Base-by-base conservation (phyloP, 2,888 invertebrate genomes). In the Rotaria magnacalcarata region DNA sequence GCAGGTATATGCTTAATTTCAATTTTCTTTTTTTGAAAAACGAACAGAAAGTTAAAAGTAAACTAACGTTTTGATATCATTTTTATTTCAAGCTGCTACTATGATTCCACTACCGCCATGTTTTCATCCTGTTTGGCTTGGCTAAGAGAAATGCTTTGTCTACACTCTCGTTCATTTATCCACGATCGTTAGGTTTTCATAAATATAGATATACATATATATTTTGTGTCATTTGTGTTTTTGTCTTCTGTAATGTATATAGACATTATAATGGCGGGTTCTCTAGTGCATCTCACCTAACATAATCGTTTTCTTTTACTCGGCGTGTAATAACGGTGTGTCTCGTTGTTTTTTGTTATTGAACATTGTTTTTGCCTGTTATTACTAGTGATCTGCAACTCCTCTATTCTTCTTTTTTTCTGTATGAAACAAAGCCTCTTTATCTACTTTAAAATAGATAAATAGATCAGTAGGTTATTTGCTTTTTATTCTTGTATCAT, bases 241-340 rank as follows among this genome's bases (percentile, higher is more conserved):
- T 34, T 41, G 67, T 67, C 34, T 24, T 67, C 19, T 34, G 34
- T 41, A 34, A 27, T 67, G 34, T 67, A 67, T 67, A 67, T 67
- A 67, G 67, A 67, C 34, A 67, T 67, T 67, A 34, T 67, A 67
- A 67, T 34, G 67, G 34, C 67, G 67, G 67, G 34, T 34, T 67
- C 67, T 67, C 34, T 67, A 67, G 67, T 67, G 67, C 67, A 67
- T 67, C 67, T 67, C 67, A 67, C 67, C 34, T 67, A 67, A 67
- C 67, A 67, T 67, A 19, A 67, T 34, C 34, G 34, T 67, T 67
- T 67, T 16, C 34, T 67, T 67, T 67, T 34, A 27, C 27, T 60
- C 34, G 67, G 34, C 34, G 67, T 67, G 67, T 67, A 67, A 67
- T 67, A 34, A 67, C 67, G 67, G 67, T 67, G 67, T 67, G 67